phyloP scores from a whole-genome alignment of 2,797 vertebrate species.

The Aulostomus chinensis region DNA sequence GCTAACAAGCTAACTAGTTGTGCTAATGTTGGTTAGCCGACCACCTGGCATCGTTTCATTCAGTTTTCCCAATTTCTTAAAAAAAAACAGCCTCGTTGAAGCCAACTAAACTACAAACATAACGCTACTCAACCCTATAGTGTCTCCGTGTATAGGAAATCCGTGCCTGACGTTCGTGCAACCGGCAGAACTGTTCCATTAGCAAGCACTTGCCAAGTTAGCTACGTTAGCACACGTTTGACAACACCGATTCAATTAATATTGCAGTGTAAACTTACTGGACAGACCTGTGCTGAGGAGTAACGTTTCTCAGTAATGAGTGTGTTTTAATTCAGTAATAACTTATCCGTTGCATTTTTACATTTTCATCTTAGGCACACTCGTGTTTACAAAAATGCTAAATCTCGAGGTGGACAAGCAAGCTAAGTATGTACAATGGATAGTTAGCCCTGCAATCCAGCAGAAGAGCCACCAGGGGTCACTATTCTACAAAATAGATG shows the following conservation, averaged over 20 bases:
- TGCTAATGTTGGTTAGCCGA: slow-evolving; percentile 20
- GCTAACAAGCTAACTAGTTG: slow-evolving; percentile 30
- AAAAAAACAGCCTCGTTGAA: rapidly evolving
- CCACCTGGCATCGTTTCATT: slow-evolving; percentile 1
- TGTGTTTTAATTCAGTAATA: slow-evolving; percentile 48
- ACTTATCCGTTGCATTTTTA: slow-evolving; percentile 19
- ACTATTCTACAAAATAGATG: slow-evolving; percentile 36
- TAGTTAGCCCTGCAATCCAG: slow-evolving; percentile 41
- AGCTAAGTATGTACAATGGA: slow-evolving; percentile 44
- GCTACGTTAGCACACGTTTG: slow-evolving; percentile 56
- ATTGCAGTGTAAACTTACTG: slow-evolving; percentile 55
- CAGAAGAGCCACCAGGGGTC: slow-evolving; percentile 35
- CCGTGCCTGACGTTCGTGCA: slow-evolving; percentile 6
- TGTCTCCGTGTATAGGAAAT: neutral
- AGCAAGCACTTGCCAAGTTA: slow-evolving; percentile 44
- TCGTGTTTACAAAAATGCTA: slow-evolving; percentile 53
- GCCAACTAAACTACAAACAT: rapidly evolving
- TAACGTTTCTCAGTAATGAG: slow-evolving; percentile 29
- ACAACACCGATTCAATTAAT: slow-evolving; percentile 18
- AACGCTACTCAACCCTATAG: too few relatives aligned
- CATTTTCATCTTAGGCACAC: slow-evolving; percentile 25
- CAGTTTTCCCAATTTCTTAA: neutral
- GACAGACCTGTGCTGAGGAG: slow-evolving; percentile 21
- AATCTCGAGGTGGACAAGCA: slow-evolving; percentile 53
- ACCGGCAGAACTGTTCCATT: slow-evolving; percentile 22